Conservation (phyloP, 1,140 invertebrate genomes). For the Drosophila lacteicornis region DNA sequence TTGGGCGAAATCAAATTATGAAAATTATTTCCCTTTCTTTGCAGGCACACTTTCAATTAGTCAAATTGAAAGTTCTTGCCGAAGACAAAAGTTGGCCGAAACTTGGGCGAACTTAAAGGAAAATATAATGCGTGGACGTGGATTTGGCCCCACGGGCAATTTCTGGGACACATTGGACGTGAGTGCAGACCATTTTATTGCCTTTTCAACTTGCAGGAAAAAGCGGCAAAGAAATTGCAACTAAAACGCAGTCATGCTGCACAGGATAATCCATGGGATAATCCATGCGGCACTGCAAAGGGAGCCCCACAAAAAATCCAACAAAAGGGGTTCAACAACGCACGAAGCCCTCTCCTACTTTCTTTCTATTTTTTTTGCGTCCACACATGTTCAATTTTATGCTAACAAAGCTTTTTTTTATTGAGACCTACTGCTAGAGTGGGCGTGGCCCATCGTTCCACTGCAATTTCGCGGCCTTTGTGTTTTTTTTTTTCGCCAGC, state of each 20-base stretch:
- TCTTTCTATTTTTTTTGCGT: conserved; percentile 1
- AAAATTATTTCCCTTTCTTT: conserved; percentile 63
- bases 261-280: conserved; percentile 76
- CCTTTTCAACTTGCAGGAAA: conserved; percentile 41
- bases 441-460: conserved; percentile 32
- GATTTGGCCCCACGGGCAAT: conserved; percentile 10
- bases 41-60: conserved; percentile 71
- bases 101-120: conserved; percentile 32
- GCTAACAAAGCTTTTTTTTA: conserved; percentile 74
- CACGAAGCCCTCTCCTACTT: conserved; percentile 25
- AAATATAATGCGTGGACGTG: conserved; percentile 48
- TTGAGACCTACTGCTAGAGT: conserved; percentile 19
- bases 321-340: conserved; percentile 44
- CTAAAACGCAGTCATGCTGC: conserved; percentile 78
- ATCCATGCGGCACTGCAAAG: conserved; percentile 32
- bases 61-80: conserved; percentile 60
- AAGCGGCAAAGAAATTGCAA: conserved; percentile 60
- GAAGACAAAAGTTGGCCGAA: conserved; percentile 42
- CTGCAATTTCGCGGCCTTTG: conserved; percentile 72
- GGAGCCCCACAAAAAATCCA: conserved; percentile 17
- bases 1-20: conserved; percentile 73
- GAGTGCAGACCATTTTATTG: conserved; percentile 41
- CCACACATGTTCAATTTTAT: conserved; percentile 72
- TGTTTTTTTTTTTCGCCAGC: conserved; percentile 43
- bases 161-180: conserved; percentile 38